Conservation (phyloP, 2,888 invertebrate genomes). For the Apodemia zela region DNA sequence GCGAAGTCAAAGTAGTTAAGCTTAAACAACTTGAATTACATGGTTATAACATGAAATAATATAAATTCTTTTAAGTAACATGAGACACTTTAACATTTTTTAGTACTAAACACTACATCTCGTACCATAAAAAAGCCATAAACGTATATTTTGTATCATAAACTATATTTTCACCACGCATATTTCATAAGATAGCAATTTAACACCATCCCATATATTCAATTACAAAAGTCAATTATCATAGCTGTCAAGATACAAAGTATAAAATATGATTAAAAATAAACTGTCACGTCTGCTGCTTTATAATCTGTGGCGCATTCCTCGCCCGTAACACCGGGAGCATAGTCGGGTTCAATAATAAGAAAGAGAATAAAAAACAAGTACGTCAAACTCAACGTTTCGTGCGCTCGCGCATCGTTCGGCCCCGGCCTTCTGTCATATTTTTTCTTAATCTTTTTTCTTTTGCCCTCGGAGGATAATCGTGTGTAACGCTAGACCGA, state of each 20-base stretch:
- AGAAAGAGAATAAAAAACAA: conserved; percentile 75
- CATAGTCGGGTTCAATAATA: conserved; percentile 73
- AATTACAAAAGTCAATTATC: conserved; percentile 34
- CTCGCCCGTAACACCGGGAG: conserved; percentile 79
- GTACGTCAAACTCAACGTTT: conserved; percentile 60
- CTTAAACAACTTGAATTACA: neutral
- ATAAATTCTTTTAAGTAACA: neutral
- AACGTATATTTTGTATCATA: neutral
- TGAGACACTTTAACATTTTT: conserved; percentile 1
- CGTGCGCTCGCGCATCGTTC: conserved; percentile 58
- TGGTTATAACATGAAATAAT: neutral
- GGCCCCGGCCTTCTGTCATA: conserved; percentile 48
- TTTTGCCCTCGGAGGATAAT: conserved; percentile 53
- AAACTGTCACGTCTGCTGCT: conserved; percentile 53
- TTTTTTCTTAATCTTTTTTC: conserved; percentile 38
- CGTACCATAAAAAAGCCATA: neutral
- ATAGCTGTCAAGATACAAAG: conserved; percentile 30
- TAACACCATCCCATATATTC: conserved; percentile 29
- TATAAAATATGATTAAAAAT: conserved; percentile 32
- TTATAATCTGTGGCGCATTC: conserved; percentile 67
- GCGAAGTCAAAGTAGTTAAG: too few species aligned
- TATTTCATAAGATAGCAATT: conserved; percentile 19
- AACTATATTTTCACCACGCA: conserved; percentile 21
- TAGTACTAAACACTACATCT: conserved; percentile 14
- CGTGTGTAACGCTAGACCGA: conserved; percentile 67